These are phyloP conservation scores for Lepidocyrtinus sp. DNA, from an alignment of 2,888 invertebrate genomes.

Conservation along the genomic window DNA sequence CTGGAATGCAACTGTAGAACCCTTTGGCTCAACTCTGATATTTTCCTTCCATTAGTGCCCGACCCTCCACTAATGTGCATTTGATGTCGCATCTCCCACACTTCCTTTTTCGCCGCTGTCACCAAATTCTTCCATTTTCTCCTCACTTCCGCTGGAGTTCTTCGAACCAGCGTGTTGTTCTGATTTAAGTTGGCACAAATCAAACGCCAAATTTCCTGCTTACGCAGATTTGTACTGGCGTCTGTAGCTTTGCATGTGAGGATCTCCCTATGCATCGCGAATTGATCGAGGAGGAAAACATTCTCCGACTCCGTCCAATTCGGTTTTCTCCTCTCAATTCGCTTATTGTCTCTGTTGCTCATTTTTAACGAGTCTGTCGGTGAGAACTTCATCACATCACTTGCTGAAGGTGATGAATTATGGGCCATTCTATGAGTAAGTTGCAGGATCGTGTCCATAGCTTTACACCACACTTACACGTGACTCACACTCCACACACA, in stretches of 20 bases:
- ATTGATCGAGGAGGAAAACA: constrained; percentile 69
- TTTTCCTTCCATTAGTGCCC: constrained; percentile 64
- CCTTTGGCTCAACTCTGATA: constrained; percentile 69
- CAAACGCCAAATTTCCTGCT: constrained; percentile 70
- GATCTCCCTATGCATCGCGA: constrained; percentile 68
- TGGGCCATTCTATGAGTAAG: constrained; percentile 61
- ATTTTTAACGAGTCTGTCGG: constrained; percentile 65
- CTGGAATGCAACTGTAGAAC: constrained; percentile 69
- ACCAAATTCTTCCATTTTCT: constrained; percentile 70
- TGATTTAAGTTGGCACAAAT: constrained; percentile 69
- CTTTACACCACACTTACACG: constrained; percentile 46
- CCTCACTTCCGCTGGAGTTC: constrained; percentile 70
- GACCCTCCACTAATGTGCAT: constrained; percentile 62
- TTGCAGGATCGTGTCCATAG: constrained; percentile 64
- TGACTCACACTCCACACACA: constrained; percentile 8
- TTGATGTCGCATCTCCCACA: constrained; percentile 70
- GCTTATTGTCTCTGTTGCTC: constrained; percentile 59
- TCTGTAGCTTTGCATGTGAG: constrained; percentile 70
- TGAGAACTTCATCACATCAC: constrained; percentile 63
- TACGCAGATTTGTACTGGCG: constrained; percentile 69
- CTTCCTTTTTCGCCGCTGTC: constrained; percentile 69
- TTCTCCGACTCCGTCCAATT: constrained; percentile 67
- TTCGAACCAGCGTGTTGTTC: constrained; percentile 68
- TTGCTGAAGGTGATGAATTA: constrained; percentile 57
- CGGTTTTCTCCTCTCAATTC: constrained; percentile 57